Percentiles rank a stretch among this genome's conserved stretches.
phyloP scores from a whole-genome alignment of 2,797 vertebrate species.

The Mycteria americana region DNA sequence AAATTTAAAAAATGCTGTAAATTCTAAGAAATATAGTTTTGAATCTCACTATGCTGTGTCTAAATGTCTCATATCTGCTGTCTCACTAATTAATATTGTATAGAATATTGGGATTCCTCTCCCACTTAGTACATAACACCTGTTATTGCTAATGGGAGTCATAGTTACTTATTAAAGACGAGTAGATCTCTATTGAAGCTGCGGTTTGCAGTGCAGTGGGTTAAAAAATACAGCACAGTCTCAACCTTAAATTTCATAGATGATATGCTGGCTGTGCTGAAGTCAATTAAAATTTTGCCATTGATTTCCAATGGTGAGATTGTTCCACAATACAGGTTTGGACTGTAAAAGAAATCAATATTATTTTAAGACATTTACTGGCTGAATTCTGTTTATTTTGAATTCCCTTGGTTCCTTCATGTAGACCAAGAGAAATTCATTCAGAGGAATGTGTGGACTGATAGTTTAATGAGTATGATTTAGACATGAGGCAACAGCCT shows the following conservation, averaged over 20 bases:
- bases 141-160: background rate
- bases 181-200: background rate
- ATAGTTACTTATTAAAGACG: background rate
- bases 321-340: background rate
- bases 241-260: background rate
- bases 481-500: background rate
- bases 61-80: background rate
- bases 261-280: background rate
- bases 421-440: background rate
- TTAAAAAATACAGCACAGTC: conserved; percentile 12
- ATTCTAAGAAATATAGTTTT: background rate
- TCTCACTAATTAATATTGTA: background rate
- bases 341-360: conserved; percentile 31
- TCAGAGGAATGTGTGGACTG: background rate
- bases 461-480: background rate
- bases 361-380: conserved; percentile 15
- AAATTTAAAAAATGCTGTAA: background rate
- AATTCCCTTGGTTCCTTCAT: background rate
- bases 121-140: background rate
- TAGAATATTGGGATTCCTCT: background rate
- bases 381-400: conserved; percentile 27
- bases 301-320: conserved; percentile 28
- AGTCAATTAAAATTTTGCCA: conserved; percentile 38
- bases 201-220: background rate
- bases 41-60: background rate